Evolutionary conservation across 2,888 invertebrate genomes (phyloP), one percentile per base, ranked within the genome.

Genomic region (Rhingia rostrata): DNA sequence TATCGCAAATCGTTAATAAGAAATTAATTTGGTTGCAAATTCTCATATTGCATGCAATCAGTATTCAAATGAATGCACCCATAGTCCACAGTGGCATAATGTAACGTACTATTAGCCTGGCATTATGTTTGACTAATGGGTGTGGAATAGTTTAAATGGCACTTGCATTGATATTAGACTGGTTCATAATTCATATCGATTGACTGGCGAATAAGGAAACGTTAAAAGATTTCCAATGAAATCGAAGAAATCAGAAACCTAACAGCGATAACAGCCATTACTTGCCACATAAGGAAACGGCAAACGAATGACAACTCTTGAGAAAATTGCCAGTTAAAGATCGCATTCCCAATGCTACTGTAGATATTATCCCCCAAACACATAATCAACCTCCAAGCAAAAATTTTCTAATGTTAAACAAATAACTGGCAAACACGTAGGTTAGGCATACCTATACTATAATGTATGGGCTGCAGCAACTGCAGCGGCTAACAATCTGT

Each of bases 11-110:
- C 73, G 73, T 83, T 83, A 79, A 73, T 79, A 83, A 73, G 51
- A 73, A 83, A 83, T 79, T 83, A 79, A 83, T 79, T 83, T 83
- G 83, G 83, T 54, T 83, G 79, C 67, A 83, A 83, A 79, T 79
- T 73, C 73, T 56, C 63, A 79, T 69, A 79, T 69, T 74, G 83
- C 83, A 79, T 83, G 79, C 83, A 79, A 83, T 74, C 58, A 69
- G 73, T 64, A 83, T 83, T 83, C 83, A 83, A 83, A 83, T 83
- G 67, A 67, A 73, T 83, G 72, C 78, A 67, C 54, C 60, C 53
- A 72, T 49, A 58, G 66, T 82, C 33, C 43, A 49, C 51, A 30
- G 47, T 43, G 51, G 51, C 37, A 67, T 35, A 64, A 45, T 12
- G 22, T 10, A 35, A n/a, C 49, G 53, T 61, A 37, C 77, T 66